Percentiles rank a stretch among this genome's conserved stretches.
phyloP scores from a whole-genome alignment of 2,888 invertebrate species.

The Orthosia gothica region DNA sequence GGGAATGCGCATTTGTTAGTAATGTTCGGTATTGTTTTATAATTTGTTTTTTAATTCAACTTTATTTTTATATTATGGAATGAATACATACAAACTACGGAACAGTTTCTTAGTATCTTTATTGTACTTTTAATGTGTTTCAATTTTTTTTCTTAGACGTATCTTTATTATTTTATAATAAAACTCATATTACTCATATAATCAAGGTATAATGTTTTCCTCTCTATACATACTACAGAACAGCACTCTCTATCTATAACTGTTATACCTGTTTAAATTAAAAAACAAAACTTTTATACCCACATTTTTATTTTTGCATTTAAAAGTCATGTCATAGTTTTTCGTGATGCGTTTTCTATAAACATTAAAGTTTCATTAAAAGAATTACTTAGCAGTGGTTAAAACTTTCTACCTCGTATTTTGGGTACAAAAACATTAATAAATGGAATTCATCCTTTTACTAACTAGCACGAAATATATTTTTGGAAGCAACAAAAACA shows the following conservation, averaged over 20 bases:
- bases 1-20: conserved; percentile 29
- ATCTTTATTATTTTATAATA: neutral
- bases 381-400: neutral
- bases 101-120: neutral
- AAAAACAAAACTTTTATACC: no score
- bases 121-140: neutral
- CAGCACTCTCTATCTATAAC: no score
- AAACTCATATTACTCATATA: neutral
- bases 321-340: neutral
- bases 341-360: neutral
- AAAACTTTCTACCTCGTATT: neutral
- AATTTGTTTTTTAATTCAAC: conserved; percentile 16
- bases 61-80: conserved; percentile 8
- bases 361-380: neutral
- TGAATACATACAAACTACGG: neutral
- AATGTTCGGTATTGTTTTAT: conserved; percentile 18
- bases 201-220: neutral
- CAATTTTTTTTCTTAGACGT: neutral
- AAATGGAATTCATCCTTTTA: neutral
- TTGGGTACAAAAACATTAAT: neutral
- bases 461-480: neutral
- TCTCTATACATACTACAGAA: no score
- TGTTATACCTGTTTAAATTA: no score
- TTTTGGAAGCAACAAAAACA: neutral
- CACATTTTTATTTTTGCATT: neutral